A percentile compares a stretch with the other conserved stretches of the same genome.
Evolutionary conservation across 2,113 vertebrate genomes (phyloP).

Genomic region (Vireo altiloquus): DNA sequence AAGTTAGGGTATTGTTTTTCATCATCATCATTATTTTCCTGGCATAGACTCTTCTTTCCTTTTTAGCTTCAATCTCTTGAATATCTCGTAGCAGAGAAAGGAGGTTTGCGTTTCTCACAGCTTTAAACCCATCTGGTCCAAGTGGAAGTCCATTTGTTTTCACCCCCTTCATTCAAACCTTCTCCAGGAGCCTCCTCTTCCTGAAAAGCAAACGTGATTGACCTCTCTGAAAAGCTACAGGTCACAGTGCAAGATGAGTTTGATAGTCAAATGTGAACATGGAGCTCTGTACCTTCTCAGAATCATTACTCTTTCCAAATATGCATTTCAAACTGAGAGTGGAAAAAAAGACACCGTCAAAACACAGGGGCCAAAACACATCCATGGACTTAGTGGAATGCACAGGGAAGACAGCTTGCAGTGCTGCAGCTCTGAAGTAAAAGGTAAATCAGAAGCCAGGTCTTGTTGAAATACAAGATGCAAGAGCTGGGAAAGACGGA

Average conservation of each 20-base stretch:
- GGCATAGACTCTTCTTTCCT: not conserved
- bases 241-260: not conserved
- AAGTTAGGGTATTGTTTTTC: not conserved
- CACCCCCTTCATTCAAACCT: not conserved
- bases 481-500: not conserved
- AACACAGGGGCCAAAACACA: not conserved
- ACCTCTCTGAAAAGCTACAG: not conserved
- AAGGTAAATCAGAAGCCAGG: constrained; percentile 45
- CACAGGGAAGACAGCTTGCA: not conserved
- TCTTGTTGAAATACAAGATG: constrained; percentile 38
- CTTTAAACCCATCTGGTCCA: not conserved
- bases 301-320: not conserved
- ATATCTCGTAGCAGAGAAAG: not conserved
- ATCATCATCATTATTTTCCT: not conserved
- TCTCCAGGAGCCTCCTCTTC: not conserved
- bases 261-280: not conserved
- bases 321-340: not conserved
- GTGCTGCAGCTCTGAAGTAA: not conserved
- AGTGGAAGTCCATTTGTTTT: constrained; percentile 13
- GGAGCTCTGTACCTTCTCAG: not conserved
- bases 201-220: not conserved
- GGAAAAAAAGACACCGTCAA: not conserved
- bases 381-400: not conserved
- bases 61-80: constrained; percentile 20
- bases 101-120: not conserved